Base-by-base conservation (phyloP, 2,113 vertebrate species). In the Mionectes macconnelli region DNA sequence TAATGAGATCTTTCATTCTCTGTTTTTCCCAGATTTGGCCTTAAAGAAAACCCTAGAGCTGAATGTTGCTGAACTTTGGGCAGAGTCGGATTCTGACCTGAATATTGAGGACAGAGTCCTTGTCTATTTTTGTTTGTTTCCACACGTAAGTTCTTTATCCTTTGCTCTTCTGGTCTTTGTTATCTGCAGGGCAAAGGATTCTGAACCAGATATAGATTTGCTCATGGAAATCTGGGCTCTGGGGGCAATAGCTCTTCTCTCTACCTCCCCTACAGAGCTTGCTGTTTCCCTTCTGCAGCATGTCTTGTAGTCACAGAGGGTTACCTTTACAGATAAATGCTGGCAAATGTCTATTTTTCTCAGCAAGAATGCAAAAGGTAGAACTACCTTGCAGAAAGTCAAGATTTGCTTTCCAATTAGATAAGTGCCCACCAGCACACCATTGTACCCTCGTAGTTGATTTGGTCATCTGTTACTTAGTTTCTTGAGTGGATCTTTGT, bases 1-100 rank as follows among this genome's bases (percentile, higher is more conserved):
- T 81, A 89, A 84, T 77, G 83, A 96, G 83, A 87, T 74, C 79
- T 84, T 93, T 93, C 91, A 35, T 87, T 84, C 64, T 92, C 12
- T 87, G 33, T 81, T 47, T 82, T 93, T 86, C 56, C 69, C 31
- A 53, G 68, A 78, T 88, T 60, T 86, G 66, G 40, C 76, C 92
- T 86, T 87, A 69, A 90, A 95, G 84, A 84, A 93, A 80, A 93
- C 37, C 44, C 28, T 89, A 7, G 23, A 85, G 64, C 72, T 78
- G 73, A 87, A 82, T 50, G 69, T 50, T 76, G 11, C 85, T 94
- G 90, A 94, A 94, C 75, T 87, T 90, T 53, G 73, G 64, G 49
- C 25, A 78, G 55, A 69, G 37, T 73, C 81, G 57, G 27, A 88
- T 88, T 86, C 63, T 94, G 75, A 91, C 62, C 42, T 87, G 69